Evolutionary conservation across 2,797 vertebrate species (phyloP).

Genomic region (Aeoliscus strigatus): DNA sequence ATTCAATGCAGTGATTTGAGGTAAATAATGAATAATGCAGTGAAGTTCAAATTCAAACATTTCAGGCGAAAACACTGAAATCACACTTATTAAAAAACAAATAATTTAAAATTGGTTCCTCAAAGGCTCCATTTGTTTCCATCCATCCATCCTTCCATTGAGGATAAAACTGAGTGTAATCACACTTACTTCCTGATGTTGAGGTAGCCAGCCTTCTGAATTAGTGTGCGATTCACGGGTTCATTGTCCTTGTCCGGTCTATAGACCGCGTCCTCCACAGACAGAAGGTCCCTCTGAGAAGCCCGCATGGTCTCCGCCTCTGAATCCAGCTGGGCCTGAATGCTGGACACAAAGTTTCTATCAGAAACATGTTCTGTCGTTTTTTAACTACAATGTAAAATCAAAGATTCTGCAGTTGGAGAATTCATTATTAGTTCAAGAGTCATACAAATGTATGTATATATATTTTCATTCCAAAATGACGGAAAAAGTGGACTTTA

Average conservation of each 20-base stretch:
- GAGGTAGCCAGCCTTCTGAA: conserved; percentile 97
- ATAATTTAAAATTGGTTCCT: conserved; percentile 3
- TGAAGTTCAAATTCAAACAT: too few species aligned
- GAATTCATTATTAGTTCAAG: too few species aligned
- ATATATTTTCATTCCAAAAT: background rate
- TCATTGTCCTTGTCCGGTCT: conserved; percentile 86
- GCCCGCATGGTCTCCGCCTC: conserved; percentile 89
- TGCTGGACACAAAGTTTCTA: conserved; percentile 72
- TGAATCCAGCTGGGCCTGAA: conserved; percentile 86
- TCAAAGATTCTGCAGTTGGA: too few species aligned
- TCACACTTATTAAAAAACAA: too few species aligned
- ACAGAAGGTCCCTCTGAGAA: conserved; percentile 87
- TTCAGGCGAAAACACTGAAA: too few species aligned
- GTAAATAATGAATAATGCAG: too few species aligned
- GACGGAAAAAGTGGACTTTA: conserved; percentile 47
- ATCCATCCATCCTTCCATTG: conserved; percentile 5
- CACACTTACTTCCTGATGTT: conserved; percentile 91
- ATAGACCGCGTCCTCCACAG: conserved; percentile 85
- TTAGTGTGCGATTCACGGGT: conserved; percentile 87
- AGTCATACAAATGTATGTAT: background rate
- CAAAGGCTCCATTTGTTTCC: background rate
- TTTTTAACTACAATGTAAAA: too few species aligned
- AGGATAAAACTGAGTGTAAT: conserved; percentile 12
- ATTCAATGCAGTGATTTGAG: too few species aligned
- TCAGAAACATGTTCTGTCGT: too few species aligned